Conservation (phyloP, 2,113 vertebrate species). For the Scomber colias region DNA sequence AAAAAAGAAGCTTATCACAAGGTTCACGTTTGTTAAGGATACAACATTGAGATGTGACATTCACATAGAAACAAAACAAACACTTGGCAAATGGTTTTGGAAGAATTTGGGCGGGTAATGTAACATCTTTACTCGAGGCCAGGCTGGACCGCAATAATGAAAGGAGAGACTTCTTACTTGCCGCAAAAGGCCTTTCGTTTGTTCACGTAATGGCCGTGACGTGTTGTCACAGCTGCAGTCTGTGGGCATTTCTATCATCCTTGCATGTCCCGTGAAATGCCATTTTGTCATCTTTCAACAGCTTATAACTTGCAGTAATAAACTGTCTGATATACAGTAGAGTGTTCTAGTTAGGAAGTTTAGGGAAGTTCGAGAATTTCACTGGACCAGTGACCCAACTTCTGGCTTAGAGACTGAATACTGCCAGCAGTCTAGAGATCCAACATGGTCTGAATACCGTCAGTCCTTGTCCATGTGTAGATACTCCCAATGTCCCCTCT, state of each 20-base stretch:
- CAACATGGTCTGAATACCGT: constrained; percentile 50
- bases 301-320: constrained; percentile 42
- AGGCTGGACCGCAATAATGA: constrained; percentile 40
- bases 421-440: constrained; percentile 78
- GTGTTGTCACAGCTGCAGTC: constrained; percentile 49
- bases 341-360: constrained; percentile 56
- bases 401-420: constrained; percentile 70
- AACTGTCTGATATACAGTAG: constrained; percentile 33
- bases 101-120: constrained; percentile 63
- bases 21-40: constrained; percentile 68
- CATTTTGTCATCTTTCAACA: constrained; percentile 20
- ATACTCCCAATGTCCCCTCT: constrained; percentile 55
- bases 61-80: constrained; percentile 74
- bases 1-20: constrained; percentile 69
- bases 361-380: constrained; percentile 38
- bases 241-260: constrained; percentile 49
- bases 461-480: constrained; percentile 55
- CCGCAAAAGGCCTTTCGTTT: constrained; percentile 20
- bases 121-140: constrained; percentile 44
- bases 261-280: constrained; percentile 61
- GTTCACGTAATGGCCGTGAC: constrained; percentile 13
- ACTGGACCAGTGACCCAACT: constrained; percentile 30
- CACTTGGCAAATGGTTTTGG: constrained; percentile 68
- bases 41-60: constrained; percentile 79
- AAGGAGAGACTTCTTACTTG: constrained; percentile 29